Evolutionary conservation across 2,113 vertebrate genomes (phyloP).

Genomic region (Seriola aureovittata): DNA sequence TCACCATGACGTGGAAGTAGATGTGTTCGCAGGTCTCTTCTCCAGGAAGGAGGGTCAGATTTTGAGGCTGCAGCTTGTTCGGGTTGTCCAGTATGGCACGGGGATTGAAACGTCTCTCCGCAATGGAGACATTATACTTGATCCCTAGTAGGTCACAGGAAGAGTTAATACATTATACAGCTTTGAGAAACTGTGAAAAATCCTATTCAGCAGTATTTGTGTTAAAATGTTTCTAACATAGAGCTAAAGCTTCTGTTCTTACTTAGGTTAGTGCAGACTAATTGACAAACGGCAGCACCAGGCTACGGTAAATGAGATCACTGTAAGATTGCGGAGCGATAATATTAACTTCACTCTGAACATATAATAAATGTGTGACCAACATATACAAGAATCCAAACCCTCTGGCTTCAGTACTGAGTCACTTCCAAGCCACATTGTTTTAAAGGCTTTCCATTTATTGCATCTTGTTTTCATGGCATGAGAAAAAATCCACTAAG

Average conservation of each 20-base stretch:
- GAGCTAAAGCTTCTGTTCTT: not conserved
- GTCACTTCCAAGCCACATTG: slow-evolving; percentile 63
- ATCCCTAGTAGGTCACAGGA: slow-evolving; percentile 81
- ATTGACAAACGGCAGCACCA: slow-evolving; percentile 17
- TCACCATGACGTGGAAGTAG: slow-evolving; percentile 94
- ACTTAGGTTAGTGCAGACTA: not conserved
- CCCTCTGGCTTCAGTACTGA: slow-evolving; percentile 27
- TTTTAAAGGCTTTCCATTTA: slow-evolving; percentile 54
- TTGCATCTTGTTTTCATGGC: slow-evolving; percentile 31
- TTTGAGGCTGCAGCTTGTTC: slow-evolving; percentile 79
- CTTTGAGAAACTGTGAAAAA: not conserved
- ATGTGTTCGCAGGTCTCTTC: slow-evolving; percentile 88
- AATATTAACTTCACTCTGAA: slow-evolving; percentile 34
- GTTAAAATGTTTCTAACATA: not conserved
- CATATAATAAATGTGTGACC: slow-evolving; percentile 54
- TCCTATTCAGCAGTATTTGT: not conserved
- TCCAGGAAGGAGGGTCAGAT: slow-evolving; percentile 78
- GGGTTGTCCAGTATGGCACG: slow-evolving; percentile 91
- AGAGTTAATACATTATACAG: slow-evolving; percentile 2
- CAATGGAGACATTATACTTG: slow-evolving; percentile 89
- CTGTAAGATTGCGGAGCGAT: slow-evolving; percentile 21
- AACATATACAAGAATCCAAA: slow-evolving; percentile 53
- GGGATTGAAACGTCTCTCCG: slow-evolving; percentile 92
- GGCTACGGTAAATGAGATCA: slow-evolving; percentile 53
- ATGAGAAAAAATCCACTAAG: slow-evolving; percentile 42